Evolutionary conservation across 2,888 invertebrate genomes (phyloP).

Genomic region (Fabriciana adippe): DNA sequence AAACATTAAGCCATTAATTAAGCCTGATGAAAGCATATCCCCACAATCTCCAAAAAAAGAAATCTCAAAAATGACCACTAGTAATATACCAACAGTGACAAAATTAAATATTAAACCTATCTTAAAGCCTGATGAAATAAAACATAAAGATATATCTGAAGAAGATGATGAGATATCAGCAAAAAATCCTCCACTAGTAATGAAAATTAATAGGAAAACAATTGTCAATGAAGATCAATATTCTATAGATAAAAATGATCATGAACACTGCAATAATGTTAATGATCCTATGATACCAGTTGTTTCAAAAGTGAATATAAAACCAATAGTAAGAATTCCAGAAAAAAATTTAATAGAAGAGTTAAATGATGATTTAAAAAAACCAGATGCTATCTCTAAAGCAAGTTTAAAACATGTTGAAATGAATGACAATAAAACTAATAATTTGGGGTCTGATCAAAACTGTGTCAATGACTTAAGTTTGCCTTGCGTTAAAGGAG

Average conservation of each 20-base stretch:
- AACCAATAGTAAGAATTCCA: constrained; percentile 55
- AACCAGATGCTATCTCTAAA: constrained; percentile 27
- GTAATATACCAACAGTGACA: constrained; percentile 62
- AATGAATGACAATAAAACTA: constrained; percentile 17
- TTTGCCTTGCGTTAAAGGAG: constrained; percentile 20
- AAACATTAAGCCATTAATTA: constrained; percentile 70
- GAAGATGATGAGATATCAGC: constrained; percentile 52
- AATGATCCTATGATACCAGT: constrained; percentile 45
- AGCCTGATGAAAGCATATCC: constrained; percentile 61
- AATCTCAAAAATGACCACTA: constrained; percentile 50
- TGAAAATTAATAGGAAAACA: constrained; percentile 76
- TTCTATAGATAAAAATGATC: constrained; percentile 46
- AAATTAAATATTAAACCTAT: constrained; percentile 79
- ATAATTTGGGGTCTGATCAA: constrained; percentile 25
- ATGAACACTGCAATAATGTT: constrained; percentile 56
- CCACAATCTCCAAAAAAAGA: constrained; percentile 71
- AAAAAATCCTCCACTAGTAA: constrained; percentile 71
- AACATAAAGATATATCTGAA: constrained; percentile 47
- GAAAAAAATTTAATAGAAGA: constrained; percentile 40
- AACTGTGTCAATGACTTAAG: constrained; percentile 31
- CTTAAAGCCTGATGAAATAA: constrained; percentile 67
- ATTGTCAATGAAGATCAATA: constrained; percentile 53
- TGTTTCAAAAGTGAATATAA: constrained; percentile 63
- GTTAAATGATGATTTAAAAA: constrained; percentile 18
- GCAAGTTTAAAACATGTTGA: constrained; percentile 15